A percentile compares a stretch with the other conserved stretches of the same genome.
These are phyloP conservation scores for Globodera rostochiensis DNA, from an alignment of 1,140 invertebrate genomes.

Conservation along the genomic window DNA sequence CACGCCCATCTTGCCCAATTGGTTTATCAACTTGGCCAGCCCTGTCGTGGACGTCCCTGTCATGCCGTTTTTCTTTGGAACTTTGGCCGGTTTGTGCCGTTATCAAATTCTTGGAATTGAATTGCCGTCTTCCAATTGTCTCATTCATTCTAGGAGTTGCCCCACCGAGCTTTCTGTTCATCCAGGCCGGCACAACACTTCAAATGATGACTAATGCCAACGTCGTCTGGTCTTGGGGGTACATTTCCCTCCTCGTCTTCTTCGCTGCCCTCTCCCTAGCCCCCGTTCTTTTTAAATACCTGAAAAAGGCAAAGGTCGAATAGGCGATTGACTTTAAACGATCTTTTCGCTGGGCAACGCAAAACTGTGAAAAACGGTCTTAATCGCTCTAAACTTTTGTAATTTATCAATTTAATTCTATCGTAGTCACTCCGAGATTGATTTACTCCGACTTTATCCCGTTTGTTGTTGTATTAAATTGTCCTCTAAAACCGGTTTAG, in stretches of 20 bases:
- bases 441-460: no score
- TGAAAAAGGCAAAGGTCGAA: neutral
- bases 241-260: slow-evolving; percentile 75
- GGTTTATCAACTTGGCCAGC: slow-evolving; percentile 97
- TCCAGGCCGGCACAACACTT: slow-evolving; percentile 93
- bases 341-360: neutral
- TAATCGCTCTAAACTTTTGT: no score
- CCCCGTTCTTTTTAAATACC: slow-evolving; percentile 79
- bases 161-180: slow-evolving; percentile 93
- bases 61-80: slow-evolving; percentile 87
- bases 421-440: no score
- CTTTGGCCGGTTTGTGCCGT: slow-evolving; percentile 74
- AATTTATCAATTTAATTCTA: no score
- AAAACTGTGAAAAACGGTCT: no score
- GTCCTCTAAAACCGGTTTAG: no score
- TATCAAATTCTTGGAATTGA: neutral
- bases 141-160: slow-evolving; percentile 79
- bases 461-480: no score
- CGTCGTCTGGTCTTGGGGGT: slow-evolving; percentile 85
- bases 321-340: neutral
- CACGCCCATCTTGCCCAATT: slow-evolving; percentile 96
- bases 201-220: slow-evolving; percentile 86
- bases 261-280: slow-evolving; percentile 78
- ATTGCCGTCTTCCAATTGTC: neutral
- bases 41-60: slow-evolving; percentile 94